Percentiles rank a stretch among this genome's conserved stretches.
phyloP scores from a whole-genome alignment of 2,113 vertebrate species.

The Poeciliopsis prolifica region DNA sequence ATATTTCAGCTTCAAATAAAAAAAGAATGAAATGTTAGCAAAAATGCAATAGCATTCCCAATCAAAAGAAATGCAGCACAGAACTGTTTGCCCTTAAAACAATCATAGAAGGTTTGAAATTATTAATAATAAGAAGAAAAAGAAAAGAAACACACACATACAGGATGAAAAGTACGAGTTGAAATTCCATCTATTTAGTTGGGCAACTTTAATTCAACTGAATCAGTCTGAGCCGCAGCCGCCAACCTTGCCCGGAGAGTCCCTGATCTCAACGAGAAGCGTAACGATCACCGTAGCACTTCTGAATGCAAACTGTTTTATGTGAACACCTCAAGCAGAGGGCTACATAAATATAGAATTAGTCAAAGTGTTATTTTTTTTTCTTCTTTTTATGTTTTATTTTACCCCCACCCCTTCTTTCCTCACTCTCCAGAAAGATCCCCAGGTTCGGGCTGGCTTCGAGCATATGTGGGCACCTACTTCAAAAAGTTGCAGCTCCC shows the following conservation, averaged over 20 bases:
- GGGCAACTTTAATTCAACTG: slow-evolving; percentile 74
- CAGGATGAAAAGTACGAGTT: slow-evolving; percentile 45
- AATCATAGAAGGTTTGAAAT: slow-evolving; percentile 37
- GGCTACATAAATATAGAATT: slow-evolving; percentile 79
- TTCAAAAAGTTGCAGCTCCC: slow-evolving; percentile 78
- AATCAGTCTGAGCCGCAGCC: slow-evolving; percentile 55
- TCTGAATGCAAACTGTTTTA: slow-evolving; percentile 73
- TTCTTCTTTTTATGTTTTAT: slow-evolving; percentile 71
- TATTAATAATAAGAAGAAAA: neutral
- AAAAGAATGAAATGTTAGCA: slow-evolving; percentile 14
- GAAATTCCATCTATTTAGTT: slow-evolving; percentile 69
- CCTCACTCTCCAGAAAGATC: slow-evolving; percentile 67
- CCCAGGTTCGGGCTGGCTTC: slow-evolving; percentile 66
- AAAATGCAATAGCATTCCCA: slow-evolving; percentile 15
- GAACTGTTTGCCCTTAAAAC: slow-evolving; percentile 19
- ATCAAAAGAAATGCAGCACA: slow-evolving; percentile 62
- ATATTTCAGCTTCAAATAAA: neutral
- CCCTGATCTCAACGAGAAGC: slow-evolving; percentile 50
- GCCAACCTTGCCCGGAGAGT: slow-evolving; percentile 71
- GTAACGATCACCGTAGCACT: slow-evolving; percentile 66
- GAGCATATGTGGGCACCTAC: slow-evolving; percentile 70
- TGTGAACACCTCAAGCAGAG: slow-evolving; percentile 75
- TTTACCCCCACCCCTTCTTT: slow-evolving; percentile 33
- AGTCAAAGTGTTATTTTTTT: slow-evolving; percentile 78
- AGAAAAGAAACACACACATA: neutral